A percentile compares a stretch with the other conserved stretches of the same genome.
Evolutionary conservation across 2,797 vertebrate genomes (phyloP).

Genomic region (Meriones psammophilus): DNA sequence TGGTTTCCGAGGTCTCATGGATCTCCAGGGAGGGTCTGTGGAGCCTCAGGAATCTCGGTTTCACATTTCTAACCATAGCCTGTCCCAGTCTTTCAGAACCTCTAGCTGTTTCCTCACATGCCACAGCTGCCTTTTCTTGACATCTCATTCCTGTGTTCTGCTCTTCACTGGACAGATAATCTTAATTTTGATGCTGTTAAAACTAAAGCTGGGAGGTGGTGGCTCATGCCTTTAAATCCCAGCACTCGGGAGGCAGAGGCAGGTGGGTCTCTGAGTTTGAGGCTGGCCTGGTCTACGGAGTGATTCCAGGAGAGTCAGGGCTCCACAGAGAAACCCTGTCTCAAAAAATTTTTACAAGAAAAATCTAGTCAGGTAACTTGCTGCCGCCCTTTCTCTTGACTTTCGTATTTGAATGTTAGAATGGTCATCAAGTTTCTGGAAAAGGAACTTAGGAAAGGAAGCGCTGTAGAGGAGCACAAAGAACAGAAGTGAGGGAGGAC

Average conservation of each 20-base stretch:
- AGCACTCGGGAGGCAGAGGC: neutral
- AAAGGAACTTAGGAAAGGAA: neutral
- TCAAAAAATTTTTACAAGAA: neutral
- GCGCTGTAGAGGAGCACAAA: too few relatives aligned
- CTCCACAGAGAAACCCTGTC: neutral
- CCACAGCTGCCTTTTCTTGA: neutral
- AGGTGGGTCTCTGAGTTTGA: neutral
- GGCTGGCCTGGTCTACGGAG: neutral
- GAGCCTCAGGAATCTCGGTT: neutral
- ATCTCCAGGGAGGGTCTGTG: neutral
- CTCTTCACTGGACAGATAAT: neutral
- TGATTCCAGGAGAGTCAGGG: neutral
- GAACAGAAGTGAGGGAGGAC: neutral
- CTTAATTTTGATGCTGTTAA: neutral
- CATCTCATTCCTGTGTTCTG: neutral
- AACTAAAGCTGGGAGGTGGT: neutral
- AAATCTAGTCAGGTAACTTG: neutral
- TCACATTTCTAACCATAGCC: neutral
- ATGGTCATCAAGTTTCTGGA: neutral
- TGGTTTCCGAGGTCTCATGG: accelerated
- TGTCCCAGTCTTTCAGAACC: neutral
- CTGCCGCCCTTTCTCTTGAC: neutral
- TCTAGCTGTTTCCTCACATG: accelerated
- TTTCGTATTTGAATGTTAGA: neutral
- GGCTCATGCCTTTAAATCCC: neutral